Percentiles rank a stretch among this genome's conserved stretches.
Evolutionary conservation across 2,113 vertebrate genomes (phyloP).

Genomic region (Ptilonorhynchus violaceus): DNA sequence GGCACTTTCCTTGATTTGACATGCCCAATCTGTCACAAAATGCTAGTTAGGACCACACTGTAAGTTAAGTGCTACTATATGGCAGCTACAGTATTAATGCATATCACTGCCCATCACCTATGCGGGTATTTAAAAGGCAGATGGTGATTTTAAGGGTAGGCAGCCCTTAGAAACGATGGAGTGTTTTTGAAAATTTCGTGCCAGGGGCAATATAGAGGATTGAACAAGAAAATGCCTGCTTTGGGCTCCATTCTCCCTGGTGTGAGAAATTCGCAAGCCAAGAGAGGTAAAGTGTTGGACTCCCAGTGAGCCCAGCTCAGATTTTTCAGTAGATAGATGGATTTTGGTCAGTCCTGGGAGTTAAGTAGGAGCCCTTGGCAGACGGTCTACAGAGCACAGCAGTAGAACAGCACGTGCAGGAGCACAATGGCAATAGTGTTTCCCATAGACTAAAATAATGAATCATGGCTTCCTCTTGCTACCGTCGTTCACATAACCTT

Average conservation of each 20-base stretch:
- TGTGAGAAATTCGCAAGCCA: not conserved
- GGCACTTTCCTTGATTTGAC: not conserved
- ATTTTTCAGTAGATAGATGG: not conserved
- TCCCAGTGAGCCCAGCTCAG: not conserved
- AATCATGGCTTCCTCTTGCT: slow-evolving; percentile 46
- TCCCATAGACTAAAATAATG: slow-evolving; percentile 39
- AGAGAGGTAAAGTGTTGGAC: not conserved
- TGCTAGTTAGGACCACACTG: not conserved
- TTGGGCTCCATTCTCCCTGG: not conserved
- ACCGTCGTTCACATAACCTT: slow-evolving; percentile 12
- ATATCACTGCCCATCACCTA: not conserved
- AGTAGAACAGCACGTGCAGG: not conserved
- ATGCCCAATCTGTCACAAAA: not conserved
- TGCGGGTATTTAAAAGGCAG: not conserved
- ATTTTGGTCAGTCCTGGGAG: not conserved
- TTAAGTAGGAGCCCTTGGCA: not conserved
- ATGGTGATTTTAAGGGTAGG: not conserved
- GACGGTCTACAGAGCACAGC: not conserved
- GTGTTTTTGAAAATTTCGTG: not conserved
- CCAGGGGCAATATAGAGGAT: not conserved
- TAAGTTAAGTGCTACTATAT: not conserved
- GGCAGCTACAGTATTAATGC: not conserved
- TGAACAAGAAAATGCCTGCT: not conserved
- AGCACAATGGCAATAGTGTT: slow-evolving; percentile 31
- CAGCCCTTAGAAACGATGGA: not conserved